These are phyloP conservation scores for Micronycteris hirsuta DNA, from an alignment of 2,113 vertebrate species.

Conservation along the genomic window DNA sequence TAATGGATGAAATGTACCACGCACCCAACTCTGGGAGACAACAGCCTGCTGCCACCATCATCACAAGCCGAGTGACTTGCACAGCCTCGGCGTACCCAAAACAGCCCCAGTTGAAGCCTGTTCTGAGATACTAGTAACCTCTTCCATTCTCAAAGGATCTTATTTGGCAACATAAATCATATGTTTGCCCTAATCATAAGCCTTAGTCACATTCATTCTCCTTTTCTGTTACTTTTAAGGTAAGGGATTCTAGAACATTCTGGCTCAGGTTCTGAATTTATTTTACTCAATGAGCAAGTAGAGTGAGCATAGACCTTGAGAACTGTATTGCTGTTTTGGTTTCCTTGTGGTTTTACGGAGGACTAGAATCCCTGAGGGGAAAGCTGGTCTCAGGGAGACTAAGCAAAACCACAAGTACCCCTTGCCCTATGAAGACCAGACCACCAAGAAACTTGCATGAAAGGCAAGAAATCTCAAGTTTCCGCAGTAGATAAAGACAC, in stretches of 20 bases:
- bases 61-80: not conserved
- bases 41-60: not conserved
- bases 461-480: not conserved
- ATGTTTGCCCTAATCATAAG: not conserved
- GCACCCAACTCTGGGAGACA: not conserved
- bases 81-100: not conserved
- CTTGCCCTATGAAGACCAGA: not conserved
- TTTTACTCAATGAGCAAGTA: not conserved
- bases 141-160: not conserved
- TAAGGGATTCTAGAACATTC: slow-evolving; percentile 22
- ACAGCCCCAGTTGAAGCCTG: not conserved
- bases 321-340: not conserved
- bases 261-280: not conserved
- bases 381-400: not conserved
- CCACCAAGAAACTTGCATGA: not conserved
- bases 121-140: not conserved
- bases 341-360: not conserved
- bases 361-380: not conserved
- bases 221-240: not conserved
- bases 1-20: not conserved
- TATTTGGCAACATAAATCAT: not conserved
- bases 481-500: not conserved
- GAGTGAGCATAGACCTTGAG: not conserved
- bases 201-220: not conserved
- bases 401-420: not conserved